A percentile compares a stretch with the other conserved stretches of the same genome.
phyloP scores from a whole-genome alignment of 2,888 invertebrate species.

The Limnephilus marmoratus region DNA sequence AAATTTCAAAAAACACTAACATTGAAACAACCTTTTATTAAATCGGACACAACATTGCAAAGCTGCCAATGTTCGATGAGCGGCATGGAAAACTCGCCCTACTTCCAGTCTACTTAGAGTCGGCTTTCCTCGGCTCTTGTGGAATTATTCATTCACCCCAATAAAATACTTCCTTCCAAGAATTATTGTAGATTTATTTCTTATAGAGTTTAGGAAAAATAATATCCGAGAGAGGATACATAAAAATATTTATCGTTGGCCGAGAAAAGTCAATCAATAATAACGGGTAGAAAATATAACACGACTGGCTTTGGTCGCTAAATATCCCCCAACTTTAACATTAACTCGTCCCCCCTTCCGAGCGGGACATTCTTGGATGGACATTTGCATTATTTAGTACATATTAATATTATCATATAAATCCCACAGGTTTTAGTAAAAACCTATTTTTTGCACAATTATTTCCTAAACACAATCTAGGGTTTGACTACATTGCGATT shows the following conservation, averaged over 20 bases:
- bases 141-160: background rate
- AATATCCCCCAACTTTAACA: slow-evolving; percentile 37
- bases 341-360: background rate
- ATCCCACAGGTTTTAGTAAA: slow-evolving; percentile 50
- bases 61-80: slow-evolving; percentile 45
- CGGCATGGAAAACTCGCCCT: background rate
- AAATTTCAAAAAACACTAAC: slow-evolving; percentile 62
- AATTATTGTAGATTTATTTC: slow-evolving; percentile 22
- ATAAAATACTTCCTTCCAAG: background rate
- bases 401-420: slow-evolving; percentile 49
- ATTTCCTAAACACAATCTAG: slow-evolving; percentile 39
- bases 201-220: slow-evolving; percentile 42
- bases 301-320: slow-evolving; percentile 46
- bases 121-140: background rate
- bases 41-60: slow-evolving; percentile 53
- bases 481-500: slow-evolving; percentile 23
- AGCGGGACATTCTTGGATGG: slow-evolving; percentile 57
- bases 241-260: slow-evolving; percentile 25
- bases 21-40: slow-evolving; percentile 56
- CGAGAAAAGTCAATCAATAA: slow-evolving; percentile 13
- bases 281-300: slow-evolving; percentile 31
- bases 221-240: slow-evolving; percentile 32
- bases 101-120: background rate
- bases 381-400: slow-evolving; percentile 58
- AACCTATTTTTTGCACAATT: slow-evolving; percentile 17